These are phyloP conservation scores for Lerema accius DNA, from an alignment of 1,140 invertebrate species.

Conservation along the genomic window DNA sequence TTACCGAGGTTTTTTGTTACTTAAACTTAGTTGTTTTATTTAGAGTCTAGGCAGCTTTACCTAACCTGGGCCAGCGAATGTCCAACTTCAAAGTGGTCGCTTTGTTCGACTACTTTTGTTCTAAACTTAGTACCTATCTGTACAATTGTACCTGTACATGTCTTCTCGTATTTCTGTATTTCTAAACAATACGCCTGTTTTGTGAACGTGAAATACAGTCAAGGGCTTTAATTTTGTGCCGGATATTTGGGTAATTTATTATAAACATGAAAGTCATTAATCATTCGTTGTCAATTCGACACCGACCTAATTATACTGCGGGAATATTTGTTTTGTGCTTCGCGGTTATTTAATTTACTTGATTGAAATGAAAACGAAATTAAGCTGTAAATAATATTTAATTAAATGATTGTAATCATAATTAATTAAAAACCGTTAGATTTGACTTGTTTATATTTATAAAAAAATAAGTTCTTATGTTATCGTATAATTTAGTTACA, in stretches of 20 bases:
- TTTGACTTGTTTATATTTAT: too few species aligned
- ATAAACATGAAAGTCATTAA: slow-evolving; percentile 43
- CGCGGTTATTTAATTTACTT: slow-evolving; percentile 42
- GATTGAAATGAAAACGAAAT: slow-evolving; percentile 35
- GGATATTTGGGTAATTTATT: slow-evolving; percentile 27
- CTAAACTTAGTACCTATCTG: slow-evolving; percentile 6
- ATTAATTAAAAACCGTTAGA: too few species aligned
- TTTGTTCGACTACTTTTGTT: slow-evolving; percentile 24
- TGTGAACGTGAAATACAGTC: slow-evolving; percentile 21
- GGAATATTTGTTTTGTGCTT: slow-evolving; percentile 44
- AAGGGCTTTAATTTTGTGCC: slow-evolving; percentile 20
- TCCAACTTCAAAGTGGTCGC: slow-evolving; percentile 14
- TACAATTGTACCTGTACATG: too few species aligned
- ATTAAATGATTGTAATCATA: too few species aligned
- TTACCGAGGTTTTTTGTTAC: background rate
- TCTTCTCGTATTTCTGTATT: background rate
- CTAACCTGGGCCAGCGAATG: slow-evolving; percentile 5
- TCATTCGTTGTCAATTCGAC: slow-evolving; percentile 61
- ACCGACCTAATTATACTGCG: slow-evolving; percentile 54
- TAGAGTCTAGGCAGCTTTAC: slow-evolving; percentile 9
- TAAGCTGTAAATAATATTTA: background rate
- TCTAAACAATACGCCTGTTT: slow-evolving; percentile 5
- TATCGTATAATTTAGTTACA: too few species aligned
- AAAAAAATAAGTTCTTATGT: too few species aligned
- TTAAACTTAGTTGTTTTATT: slow-evolving; percentile 9